Base-by-base conservation (phyloP, 2,888 invertebrate species). In the Liposcelis brunnea region DNA sequence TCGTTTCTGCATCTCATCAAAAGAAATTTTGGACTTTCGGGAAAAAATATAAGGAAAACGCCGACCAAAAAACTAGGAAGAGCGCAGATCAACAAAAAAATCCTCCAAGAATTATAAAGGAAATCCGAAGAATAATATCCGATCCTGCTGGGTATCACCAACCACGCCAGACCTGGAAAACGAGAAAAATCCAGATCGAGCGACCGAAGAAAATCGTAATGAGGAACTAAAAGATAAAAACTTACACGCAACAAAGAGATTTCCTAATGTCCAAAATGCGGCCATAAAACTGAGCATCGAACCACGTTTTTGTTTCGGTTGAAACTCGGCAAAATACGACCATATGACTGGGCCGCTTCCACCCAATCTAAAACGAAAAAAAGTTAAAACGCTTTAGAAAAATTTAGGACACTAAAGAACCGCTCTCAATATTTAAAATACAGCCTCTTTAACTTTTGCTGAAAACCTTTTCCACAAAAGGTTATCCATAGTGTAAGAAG, bases 241-340 rank as follows among this genome's bases (percentile, higher is more conserved):
- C 55, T 50, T 49, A 61, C 90, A 86, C 54, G 91, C 90, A 47
- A 90, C 90, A 59, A 90, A 81, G 53, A 91, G 71, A 62, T 90
- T 90, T 53, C 91, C 91, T 55, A 89, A 74, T 47, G 91, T 91
- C 91, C 91, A 91, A 65, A 90, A 91, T 44, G 89, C 89, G 48
- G 91, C 90, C 80, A 91, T 84, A 61, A 86, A 84, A 55, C 87
- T 87, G 55, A 91, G 69, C 89, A 90, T 90, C 45, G 85, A 81
- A 44, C 91, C 91, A 54, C 91, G 74, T 60, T 83, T 85, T 54
- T 80, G 72, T 65, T 85, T 87, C 47, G 90, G 89, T 65, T 91
- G 90, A 64, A 91, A 91, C 67, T 91, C 91, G 49, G 87, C 86
- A 64, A 87, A 91, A 66, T 91, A 91, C 16, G 90, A 85, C 85